Percentiles rank a stretch among this genome's conserved stretches.
phyloP scores from a whole-genome alignment of 2,888 invertebrate species.

The Euzophera pinguis region DNA sequence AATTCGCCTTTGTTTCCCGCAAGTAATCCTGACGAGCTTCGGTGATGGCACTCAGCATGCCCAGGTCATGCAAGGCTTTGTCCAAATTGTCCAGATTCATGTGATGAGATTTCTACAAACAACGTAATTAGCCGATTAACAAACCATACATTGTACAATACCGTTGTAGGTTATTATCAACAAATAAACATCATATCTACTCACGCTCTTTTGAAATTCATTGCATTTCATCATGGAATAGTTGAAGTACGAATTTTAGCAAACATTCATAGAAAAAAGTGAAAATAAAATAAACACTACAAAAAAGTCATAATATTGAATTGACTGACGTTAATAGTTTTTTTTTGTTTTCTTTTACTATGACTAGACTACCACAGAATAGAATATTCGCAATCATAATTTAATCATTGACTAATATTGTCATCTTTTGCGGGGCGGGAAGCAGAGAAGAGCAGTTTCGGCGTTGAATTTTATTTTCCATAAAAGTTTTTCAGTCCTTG shows the following conservation, averaged over 20 bases:
- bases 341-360: too few relatives aligned
- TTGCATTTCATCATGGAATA: constrained; percentile 65
- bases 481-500: too few relatives aligned
- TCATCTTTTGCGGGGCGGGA: too few relatives aligned
- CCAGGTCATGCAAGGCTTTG: constrained; percentile 80
- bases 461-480: too few relatives aligned
- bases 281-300: constrained; percentile 78
- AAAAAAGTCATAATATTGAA: constrained; percentile 67
- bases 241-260: constrained; percentile 36
- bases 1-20: constrained; percentile 69
- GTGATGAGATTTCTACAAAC: constrained; percentile 59
- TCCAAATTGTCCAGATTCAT: constrained; percentile 78
- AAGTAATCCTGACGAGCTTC: constrained; percentile 80
- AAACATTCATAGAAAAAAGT: constrained; percentile 56
- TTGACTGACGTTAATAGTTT: constrained; percentile 24
- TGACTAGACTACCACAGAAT: too few relatives aligned
- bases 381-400: too few relatives aligned
- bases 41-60: constrained; percentile 81
- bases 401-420: too few relatives aligned
- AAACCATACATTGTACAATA: constrained; percentile 5
- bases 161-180: constrained; percentile 18
- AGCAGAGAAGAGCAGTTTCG: too few relatives aligned
- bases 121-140: constrained; percentile 37
- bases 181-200: constrained; percentile 25
- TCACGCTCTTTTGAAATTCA: constrained; percentile 59